These are phyloP conservation scores for Drosophila melanosoma DNA, from an alignment of 2,888 invertebrate genomes.

Conservation along the genomic window DNA sequence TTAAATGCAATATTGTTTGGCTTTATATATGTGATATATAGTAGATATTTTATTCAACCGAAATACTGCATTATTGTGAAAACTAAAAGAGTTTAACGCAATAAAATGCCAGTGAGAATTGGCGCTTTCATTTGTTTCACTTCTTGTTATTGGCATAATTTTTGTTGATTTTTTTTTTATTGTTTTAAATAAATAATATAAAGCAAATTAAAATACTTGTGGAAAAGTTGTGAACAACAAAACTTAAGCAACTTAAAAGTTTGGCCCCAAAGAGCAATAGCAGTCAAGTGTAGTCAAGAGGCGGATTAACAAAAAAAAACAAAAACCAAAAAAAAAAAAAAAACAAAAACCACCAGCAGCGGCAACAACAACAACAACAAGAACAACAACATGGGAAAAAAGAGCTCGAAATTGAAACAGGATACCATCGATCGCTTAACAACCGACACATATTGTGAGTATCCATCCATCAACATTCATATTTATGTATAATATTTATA, in stretches of 20 bases:
- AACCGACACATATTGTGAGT: constrained; percentile 97
- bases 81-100: neutral
- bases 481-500: constrained; percentile 12
- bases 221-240: constrained; percentile 53
- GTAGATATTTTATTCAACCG: neutral
- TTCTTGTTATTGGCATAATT: constrained; percentile 18
- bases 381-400: constrained; percentile 93
- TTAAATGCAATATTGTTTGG: neutral
- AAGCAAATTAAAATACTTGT: constrained; percentile 75
- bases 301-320: constrained; percentile 16
- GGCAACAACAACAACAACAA: constrained; percentile 26
- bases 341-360: constrained; percentile 20
- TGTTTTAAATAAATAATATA: constrained; percentile 46
- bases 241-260: constrained; percentile 55
- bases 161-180: constrained; percentile 10
- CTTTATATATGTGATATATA: neutral
- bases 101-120: constrained; percentile 35
- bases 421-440: constrained; percentile 97
- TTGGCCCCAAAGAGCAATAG: constrained; percentile 69
- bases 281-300: constrained; percentile 46
- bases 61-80: neutral
- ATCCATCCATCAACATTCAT: constrained; percentile 31
- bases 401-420: constrained; percentile 97
- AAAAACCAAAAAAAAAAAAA: neutral
- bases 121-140: constrained; percentile 13